Conservation (phyloP, 2,113 vertebrate genomes). For the Heloderma charlesbogerti region DNA sequence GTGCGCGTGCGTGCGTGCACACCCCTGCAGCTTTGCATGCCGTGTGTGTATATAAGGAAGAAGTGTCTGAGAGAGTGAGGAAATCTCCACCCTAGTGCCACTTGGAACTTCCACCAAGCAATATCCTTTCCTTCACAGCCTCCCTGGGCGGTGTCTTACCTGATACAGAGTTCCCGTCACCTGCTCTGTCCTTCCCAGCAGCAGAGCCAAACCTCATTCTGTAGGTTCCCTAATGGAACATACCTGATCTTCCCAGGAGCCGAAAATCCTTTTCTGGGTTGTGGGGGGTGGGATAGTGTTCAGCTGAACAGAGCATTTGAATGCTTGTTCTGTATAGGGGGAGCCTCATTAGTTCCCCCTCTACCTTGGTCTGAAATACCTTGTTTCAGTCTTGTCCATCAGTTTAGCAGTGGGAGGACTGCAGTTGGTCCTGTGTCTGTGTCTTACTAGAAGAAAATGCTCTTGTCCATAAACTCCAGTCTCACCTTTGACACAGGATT, state of each 20-base stretch:
- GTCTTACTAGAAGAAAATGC: too few species aligned
- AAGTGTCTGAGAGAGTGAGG: background rate
- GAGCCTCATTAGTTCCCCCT: background rate
- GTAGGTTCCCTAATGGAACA: background rate
- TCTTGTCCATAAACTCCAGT: background rate
- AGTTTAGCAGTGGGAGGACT: background rate
- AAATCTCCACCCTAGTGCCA: background rate
- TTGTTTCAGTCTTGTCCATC: background rate
- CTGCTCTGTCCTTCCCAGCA: background rate
- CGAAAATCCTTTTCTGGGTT: background rate
- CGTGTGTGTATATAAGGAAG: background rate
- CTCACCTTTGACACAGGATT: background rate
- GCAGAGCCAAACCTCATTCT: background rate
- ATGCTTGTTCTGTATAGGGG: background rate
- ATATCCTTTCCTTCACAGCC: background rate
- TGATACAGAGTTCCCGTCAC: background rate
- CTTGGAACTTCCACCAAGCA: background rate
- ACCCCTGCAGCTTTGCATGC: background rate
- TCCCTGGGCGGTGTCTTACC: too few species aligned
- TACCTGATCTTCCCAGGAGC: background rate
- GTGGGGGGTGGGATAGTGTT: background rate
- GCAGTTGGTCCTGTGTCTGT: background rate
- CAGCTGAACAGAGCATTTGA: background rate
- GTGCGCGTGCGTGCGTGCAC: background rate
- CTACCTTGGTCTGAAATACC: background rate